A percentile compares a stretch with the other conserved stretches of the same genome.
phyloP scores from a whole-genome alignment of 2,888 invertebrate species.

The Andrena praecox region DNA sequence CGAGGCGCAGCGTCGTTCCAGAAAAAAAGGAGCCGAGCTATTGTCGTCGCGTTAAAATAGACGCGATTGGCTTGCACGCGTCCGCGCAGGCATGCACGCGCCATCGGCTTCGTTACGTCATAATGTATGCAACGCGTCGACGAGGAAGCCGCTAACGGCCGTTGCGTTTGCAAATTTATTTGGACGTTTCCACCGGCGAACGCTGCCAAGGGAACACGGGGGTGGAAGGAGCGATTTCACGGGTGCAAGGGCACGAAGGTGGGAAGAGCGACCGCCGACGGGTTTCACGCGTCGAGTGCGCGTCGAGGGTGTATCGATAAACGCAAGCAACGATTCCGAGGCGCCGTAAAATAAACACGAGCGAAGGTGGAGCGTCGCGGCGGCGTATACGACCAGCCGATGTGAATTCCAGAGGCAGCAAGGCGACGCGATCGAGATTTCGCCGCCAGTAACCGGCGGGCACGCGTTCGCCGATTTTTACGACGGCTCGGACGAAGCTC shows the following conservation, averaged over 20 bases:
- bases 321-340: constrained; percentile 7
- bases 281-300: not conserved
- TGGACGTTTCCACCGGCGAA: too few species aligned
- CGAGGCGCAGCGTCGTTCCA: constrained; percentile 22
- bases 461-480: not conserved
- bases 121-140: too few species aligned
- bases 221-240: too few species aligned
- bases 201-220: too few species aligned
- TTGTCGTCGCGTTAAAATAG: constrained; percentile 47
- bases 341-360: not conserved
- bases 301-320: constrained; percentile 3
- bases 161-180: not conserved
- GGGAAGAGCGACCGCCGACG: not conserved
- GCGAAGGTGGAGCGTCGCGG: not conserved
- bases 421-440: not conserved
- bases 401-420: not conserved
- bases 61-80: constrained; percentile 29
- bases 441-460: not conserved
- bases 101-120: constrained; percentile 8
- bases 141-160: not conserved
- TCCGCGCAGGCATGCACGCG: constrained; percentile 31
- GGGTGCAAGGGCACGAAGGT: not conserved
- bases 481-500: not conserved
- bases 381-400: not conserved
- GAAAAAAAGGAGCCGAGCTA: constrained; percentile 55